Base-by-base conservation (phyloP, 2,113 vertebrate genomes). In the Colossoma macropomum region DNA sequence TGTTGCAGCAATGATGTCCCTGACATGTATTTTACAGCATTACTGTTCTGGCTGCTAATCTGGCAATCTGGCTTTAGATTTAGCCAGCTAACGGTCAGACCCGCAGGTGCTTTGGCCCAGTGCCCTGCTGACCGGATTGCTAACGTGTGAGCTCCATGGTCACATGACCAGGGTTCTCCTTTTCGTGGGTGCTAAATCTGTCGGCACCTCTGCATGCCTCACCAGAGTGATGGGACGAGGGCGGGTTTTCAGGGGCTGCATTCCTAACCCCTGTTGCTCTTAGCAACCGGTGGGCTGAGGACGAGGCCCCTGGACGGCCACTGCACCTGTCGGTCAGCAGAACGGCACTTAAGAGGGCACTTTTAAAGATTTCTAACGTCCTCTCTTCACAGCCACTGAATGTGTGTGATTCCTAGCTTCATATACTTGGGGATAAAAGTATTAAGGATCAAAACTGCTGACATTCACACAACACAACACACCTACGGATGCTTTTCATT, bases 151-250 rank as follows among this genome's bases (percentile, higher is more conserved):
- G 70, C 45, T 15, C 30, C 6, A 15, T 23, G 52, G 84, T 81
- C 75, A 82, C 45, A 56, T 81, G 77, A 78, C 70, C 60, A 80
- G 34, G 41, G 34, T 38, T 63, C 73, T 52, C 21, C 28, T 54
- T 83, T 72, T 45, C 56, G 34, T 30, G 21, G 50, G 23, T 70
- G 21, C 25, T 83, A 83, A 85, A 84, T 78, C 63, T 75, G 21
- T 86, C 65, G 41, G 68, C 84, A 83, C 59, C 59, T 72, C 19
- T 48, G 17, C 52, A 75, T 50, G 28, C 71, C 62, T 52, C 70
- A 71, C 59, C 59, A 34, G 27, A 41, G 25, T n/a, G 70, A 65
- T 27, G 48, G 23, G 59, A 52, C 56, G 56, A 52, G 3, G 0
- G 38, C 27, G 10, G 45, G 12, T 27, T 66, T 60, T n/a, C 27